phyloP scores from a whole-genome alignment of 2,797 vertebrate genomes.

The Pseudochromis fuscus region DNA sequence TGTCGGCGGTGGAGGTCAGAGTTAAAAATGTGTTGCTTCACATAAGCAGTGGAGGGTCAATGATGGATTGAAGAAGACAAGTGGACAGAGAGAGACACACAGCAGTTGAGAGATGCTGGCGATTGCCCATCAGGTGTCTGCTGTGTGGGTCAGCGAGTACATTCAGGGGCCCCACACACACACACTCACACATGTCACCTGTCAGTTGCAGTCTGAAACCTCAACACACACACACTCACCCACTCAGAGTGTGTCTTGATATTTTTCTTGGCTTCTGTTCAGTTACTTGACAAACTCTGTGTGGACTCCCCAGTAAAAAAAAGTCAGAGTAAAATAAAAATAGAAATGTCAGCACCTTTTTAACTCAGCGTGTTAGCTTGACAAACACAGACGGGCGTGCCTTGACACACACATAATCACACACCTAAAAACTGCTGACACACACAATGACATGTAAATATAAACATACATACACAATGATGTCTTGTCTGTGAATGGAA shows the following conservation, averaged over 20 bases:
- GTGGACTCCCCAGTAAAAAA: neutral
- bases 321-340: conserved; percentile 16
- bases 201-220: conserved; percentile 33
- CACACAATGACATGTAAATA: conserved; percentile 1
- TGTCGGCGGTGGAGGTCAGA: conserved; percentile 36
- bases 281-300: conserved; percentile 28
- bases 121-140: conserved; percentile 58
- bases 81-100: conserved; percentile 35
- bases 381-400: conserved; percentile 38
- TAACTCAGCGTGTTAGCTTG: conserved; percentile 6
- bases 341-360: conserved; percentile 25
- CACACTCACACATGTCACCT: conserved; percentile 43
- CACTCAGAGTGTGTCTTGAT: conserved; percentile 22
- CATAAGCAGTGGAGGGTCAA: conserved; percentile 30
- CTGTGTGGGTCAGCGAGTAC: conserved; percentile 14
- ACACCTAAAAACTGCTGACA: conserved; percentile 3
- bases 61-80: conserved; percentile 71
- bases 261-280: conserved; percentile 24
- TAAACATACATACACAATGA: neutral
- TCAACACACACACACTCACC: conserved; percentile 10
- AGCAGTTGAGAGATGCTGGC: conserved; percentile 41
- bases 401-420: conserved; percentile 12
- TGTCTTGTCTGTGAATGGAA: conserved; percentile 30
- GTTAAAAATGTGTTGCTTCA: conserved; percentile 33
- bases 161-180: conserved; percentile 5